Percentiles rank a stretch among this genome's conserved stretches.
Evolutionary conservation across 2,888 invertebrate species (phyloP).

Genomic region (Drosophila flavopinicola): DNA sequence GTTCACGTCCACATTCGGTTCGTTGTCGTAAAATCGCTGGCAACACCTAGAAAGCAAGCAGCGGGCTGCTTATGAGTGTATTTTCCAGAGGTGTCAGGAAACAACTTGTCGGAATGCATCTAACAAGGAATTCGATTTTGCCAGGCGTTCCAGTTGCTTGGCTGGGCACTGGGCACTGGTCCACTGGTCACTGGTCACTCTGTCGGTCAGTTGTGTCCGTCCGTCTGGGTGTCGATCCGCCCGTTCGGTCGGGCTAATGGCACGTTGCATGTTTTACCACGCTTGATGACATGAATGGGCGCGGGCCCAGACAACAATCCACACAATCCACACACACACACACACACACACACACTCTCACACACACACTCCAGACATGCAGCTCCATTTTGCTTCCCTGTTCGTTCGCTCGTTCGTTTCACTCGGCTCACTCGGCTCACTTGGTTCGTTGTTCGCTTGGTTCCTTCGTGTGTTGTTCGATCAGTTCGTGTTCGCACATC

Average conservation of each 20-base stretch:
- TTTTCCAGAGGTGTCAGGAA: constrained; percentile 85
- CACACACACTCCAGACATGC: constrained; percentile 28
- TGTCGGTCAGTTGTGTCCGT: constrained; percentile 29
- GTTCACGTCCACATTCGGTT: constrained; percentile 17
- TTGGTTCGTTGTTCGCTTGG: constrained; percentile 8
- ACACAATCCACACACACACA: constrained; percentile 30
- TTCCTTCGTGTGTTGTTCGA: not conserved
- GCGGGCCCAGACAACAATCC: constrained; percentile 77
- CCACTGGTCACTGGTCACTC: constrained; percentile 45
- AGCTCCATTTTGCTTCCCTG: constrained; percentile 66
- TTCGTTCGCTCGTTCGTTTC: constrained; percentile 21
- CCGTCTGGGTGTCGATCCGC: constrained; percentile 3
- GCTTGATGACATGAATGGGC: constrained; percentile 84
- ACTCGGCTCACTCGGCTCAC: constrained; percentile 1
- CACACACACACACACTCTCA: not conserved
- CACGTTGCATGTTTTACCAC: constrained; percentile 84
- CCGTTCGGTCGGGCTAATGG: constrained; percentile 77
- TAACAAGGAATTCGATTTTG: constrained; percentile 85
- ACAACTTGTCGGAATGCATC: constrained; percentile 85
- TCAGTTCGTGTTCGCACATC: constrained; percentile 13
- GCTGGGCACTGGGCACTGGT: constrained; percentile 1
- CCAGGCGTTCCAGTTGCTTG: constrained; percentile 70
- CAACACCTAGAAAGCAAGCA: constrained; percentile 73
- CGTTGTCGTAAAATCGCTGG: constrained; percentile 72
- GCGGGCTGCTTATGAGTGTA: constrained; percentile 74